Evolutionary conservation across 1,140 invertebrate genomes (phyloP), one percentile per base, ranked within the genome.

Genomic region (Drosophila kanapiae): DNA sequence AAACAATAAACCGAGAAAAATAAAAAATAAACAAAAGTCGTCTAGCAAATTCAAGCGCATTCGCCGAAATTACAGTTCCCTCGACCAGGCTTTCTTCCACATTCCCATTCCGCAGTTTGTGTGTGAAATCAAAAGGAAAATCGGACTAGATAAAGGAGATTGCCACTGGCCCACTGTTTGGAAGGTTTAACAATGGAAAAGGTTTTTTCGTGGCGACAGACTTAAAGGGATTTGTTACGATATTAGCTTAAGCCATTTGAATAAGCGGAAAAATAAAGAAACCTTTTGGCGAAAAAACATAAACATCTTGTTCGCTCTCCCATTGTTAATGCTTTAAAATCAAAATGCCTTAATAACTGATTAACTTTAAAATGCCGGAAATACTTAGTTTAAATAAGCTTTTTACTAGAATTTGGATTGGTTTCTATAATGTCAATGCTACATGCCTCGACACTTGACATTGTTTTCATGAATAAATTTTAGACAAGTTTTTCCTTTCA

Each of bases 221-320:
- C 35, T 31, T 31, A 43, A 78, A 60, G 63, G 80, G 80, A 83
- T 83, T 83, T 83, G 56, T 68, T 74, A 61, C 62, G 56, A 83
- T 79, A 83, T 83, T 83, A 83, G 80, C 78, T 31, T 40, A 64
- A 62, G 29, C 75, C 78, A 82, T 83, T 83, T 83, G 64, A 81
- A 83, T 83, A 83, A 83, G 64, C 70, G 38, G 64, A 78, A 78
- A 78, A 60, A 78, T 56, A 78, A 75, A 64, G 64, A 65, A 58
- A 45, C 40, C 42, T 45, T 75, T 27, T 38, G 13, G 53, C 18
- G 18, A 13, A 69, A 27, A 54, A 35, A 9, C 59, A 61, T 54
- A 54, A 61, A 54, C 16, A 9, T 38, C 13, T 38, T 23, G 8
- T n/a, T 8, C 14, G 9, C 48, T 16, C 48, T 16, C 9, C 48